Conservation (phyloP, 2,888 invertebrate species). For the Epistrophe eligans region DNA sequence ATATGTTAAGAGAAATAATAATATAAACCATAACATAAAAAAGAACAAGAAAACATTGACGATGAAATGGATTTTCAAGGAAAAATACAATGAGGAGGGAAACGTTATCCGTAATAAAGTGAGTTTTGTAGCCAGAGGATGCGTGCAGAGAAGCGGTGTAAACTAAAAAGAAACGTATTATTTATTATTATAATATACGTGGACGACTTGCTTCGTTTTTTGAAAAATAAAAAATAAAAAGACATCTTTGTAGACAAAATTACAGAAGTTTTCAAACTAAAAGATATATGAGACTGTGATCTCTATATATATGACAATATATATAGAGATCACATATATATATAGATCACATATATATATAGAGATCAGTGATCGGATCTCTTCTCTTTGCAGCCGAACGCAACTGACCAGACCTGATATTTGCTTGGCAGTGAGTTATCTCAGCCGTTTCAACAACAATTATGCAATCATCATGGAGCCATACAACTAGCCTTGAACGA, state of each 20-base stretch:
- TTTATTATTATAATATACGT: not conserved
- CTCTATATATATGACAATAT: too few species aligned
- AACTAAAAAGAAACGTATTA: not conserved
- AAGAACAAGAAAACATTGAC: conserved; percentile 7
- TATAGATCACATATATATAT: too few species aligned
- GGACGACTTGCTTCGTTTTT: not conserved
- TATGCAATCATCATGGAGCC: too few species aligned
- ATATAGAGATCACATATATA: too few species aligned
- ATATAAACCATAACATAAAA: too few species aligned
- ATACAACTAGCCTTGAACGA: too few species aligned
- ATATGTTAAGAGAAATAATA: too few species aligned
- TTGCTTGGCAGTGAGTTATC: not conserved
- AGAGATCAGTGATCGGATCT: conserved; percentile 1
- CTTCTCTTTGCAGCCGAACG: not conserved
- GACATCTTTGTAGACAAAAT: not conserved
- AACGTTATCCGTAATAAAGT: not conserved
- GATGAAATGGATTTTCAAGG: conserved; percentile 15
- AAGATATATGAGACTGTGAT: too few species aligned
- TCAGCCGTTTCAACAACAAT: conserved; percentile 1
- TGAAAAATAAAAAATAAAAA: conserved; percentile 2
- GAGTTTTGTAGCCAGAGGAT: not conserved
- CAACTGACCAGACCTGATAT: conserved; percentile 1
- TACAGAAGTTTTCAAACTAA: not conserved
- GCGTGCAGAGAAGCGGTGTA: not conserved
- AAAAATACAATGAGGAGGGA: conserved; percentile 9